These are phyloP conservation scores for Echinarachnius parma DNA, from an alignment of 53 echinoderm and acorn worm genomes.

Conservation along the genomic window DNA sequence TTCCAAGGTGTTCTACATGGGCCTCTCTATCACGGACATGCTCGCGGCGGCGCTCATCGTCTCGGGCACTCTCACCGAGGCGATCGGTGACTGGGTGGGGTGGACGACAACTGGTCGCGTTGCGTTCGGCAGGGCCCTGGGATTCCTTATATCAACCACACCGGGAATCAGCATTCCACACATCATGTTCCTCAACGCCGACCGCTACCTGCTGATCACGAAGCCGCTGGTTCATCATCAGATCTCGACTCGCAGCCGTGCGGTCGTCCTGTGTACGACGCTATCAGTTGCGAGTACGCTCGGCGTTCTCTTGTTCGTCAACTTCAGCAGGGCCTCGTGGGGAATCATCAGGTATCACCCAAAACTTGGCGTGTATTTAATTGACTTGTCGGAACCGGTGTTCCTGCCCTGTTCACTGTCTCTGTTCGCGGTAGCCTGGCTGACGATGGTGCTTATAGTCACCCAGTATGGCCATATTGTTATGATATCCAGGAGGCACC, in stretches of 20 bases:
- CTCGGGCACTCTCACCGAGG: not conserved
- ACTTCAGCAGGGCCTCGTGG: not conserved
- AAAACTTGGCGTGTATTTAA: not conserved
- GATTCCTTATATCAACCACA: not conserved
- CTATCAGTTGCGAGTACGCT: not conserved
- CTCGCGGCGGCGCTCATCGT: not conserved
- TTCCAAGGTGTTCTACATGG: slow-evolving; percentile 11
- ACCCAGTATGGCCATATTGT: slow-evolving; percentile 3
- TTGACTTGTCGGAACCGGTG: not conserved
- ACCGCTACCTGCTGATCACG: slow-evolving; percentile 15
- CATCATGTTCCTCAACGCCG: slow-evolving; percentile 4
- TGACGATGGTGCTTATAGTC: not conserved
- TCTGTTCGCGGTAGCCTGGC: not conserved
- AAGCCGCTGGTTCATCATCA: slow-evolving; percentile 1
- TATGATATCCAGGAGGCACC: not conserved
- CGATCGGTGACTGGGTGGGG: not conserved
- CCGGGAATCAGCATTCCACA: not conserved
- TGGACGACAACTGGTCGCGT: not conserved
- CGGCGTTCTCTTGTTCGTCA: not conserved
- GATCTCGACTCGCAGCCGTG: not conserved
- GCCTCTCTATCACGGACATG: not conserved
- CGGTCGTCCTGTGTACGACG: not conserved
- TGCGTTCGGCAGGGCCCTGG: not conserved
- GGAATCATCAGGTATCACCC: not conserved
- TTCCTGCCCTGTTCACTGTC: not conserved